Evolutionary conservation across 2,888 invertebrate species (phyloP), one percentile per base, ranked within the genome.

Genomic region (Lasioglossum leucozonium): DNA sequence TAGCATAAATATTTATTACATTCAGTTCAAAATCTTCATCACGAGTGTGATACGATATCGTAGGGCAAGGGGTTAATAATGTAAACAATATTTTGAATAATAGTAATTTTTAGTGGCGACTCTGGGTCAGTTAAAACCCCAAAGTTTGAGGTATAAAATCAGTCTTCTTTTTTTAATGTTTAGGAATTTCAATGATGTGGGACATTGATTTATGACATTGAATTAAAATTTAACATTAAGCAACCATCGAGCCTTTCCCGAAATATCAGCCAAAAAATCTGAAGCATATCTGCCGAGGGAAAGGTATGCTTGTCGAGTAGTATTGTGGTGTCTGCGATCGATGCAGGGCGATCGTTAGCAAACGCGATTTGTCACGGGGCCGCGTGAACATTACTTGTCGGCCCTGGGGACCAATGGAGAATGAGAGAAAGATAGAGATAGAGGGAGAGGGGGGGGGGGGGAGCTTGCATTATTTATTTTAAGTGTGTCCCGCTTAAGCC

Each of bases 291-390:
- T 51, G 10, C n/a, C 3, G n/a, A 51, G 51, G 3, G 10, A n/a
- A n/a, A 51, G 10, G 51, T 51, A 51, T 51, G 51, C 10, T 51
- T n/a, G 51, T 22, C n/a, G 22, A 22, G 51, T 2, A n/a, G 8
- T n/a, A n/a, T 51, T n/a, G 51, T 10, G 22, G 22, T 10, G 51
- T 10, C n/a, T 51, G 51, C 22, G 79, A 82, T 79, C 79, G 74
- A 82, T 79, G 55, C 69, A 69, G 47, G 47, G 69, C 47, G 37
- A 58, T 79, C 37, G 58, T 67, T 42, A 58, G 44, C 42, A 37
- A 81, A 78, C 47, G 34, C 81, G 42, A 82, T 82, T 79, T 73
- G 79, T 82, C 82, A 79, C 22, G 42, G 16, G n/a, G 51, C 55
- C 22, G 34, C 55, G 67, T 30, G 44, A 74, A 47, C 55, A 40